phyloP scores from a whole-genome alignment of 1,140 invertebrate genomes.

The Drosophila setifemur region DNA sequence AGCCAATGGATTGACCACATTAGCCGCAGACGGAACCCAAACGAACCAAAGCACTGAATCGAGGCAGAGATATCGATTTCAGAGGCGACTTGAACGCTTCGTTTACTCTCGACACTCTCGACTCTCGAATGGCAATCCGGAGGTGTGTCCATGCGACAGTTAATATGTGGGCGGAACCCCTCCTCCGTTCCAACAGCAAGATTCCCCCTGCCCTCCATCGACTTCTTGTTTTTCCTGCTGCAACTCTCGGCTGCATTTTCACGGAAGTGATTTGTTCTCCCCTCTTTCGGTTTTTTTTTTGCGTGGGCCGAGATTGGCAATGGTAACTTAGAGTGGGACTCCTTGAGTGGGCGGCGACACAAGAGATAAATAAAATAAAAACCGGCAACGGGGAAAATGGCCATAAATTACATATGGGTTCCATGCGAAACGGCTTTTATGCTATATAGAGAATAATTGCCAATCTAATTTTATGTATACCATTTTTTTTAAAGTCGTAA shows the following conservation, averaged over 20 bases:
- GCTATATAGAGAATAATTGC: not conserved
- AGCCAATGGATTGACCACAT: conserved; percentile 40
- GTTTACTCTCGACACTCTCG: conserved; percentile 14
- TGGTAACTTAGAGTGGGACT: conserved; percentile 11
- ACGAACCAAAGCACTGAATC: conserved; percentile 8
- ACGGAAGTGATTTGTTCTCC: conserved; percentile 42
- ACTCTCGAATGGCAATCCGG: conserved; percentile 5
- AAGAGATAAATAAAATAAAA: conserved; percentile 3
- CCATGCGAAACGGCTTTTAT: conserved; percentile 9
- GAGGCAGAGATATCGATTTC: conserved; percentile 66
- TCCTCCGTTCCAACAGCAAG: not conserved
- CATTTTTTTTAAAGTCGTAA: no score
- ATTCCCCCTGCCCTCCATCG: not conserved
- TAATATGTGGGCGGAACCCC: conserved; percentile 35
- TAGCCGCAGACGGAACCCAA: conserved; percentile 50
- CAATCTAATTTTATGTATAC: not conserved
- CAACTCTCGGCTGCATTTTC: conserved; percentile 32
- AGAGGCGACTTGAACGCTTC: conserved; percentile 52
- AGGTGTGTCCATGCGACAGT: conserved; percentile 45
- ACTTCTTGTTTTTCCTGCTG: conserved; percentile 16
- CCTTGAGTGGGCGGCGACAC: conserved; percentile 27
- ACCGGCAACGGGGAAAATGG: conserved; percentile 14
- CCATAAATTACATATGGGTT: conserved; percentile 28
- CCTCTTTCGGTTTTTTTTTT: not conserved
- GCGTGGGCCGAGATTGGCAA: conserved; percentile 38